phyloP scores from a whole-genome alignment of 2,888 invertebrate genomes.

The Melanotus villosus region DNA sequence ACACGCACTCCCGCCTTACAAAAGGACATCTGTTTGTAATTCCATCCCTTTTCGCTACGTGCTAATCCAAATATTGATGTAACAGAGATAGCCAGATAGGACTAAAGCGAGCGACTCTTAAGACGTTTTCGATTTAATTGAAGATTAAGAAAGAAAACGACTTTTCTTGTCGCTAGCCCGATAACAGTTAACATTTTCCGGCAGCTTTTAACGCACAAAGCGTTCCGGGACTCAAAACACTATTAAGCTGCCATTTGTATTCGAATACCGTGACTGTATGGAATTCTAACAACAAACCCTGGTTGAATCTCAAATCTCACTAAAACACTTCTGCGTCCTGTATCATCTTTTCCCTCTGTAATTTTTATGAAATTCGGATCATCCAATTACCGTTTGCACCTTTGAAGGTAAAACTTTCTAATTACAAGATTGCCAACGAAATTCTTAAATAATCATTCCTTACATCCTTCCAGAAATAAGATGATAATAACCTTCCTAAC shows the following conservation, averaged over 20 bases:
- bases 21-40: conserved; percentile 46
- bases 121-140: conserved; percentile 27
- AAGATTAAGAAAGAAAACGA: conserved; percentile 29
- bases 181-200: conserved; percentile 15
- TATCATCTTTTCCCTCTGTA: too few species aligned
- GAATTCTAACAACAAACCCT: background rate
- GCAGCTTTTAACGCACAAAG: conserved; percentile 12
- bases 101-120: conserved; percentile 18
- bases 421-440: too few species aligned
- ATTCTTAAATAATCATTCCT: too few species aligned
- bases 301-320: background rate
- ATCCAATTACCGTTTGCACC: too few species aligned
- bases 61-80: conserved; percentile 39
- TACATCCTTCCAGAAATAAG: too few species aligned
- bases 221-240: background rate
- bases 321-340: too few species aligned
- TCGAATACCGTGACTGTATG: background rate
- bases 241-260: background rate
- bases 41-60: conserved; percentile 39
- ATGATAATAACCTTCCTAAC: too few species aligned
- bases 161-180: conserved; percentile 12
- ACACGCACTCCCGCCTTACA: conserved; percentile 39
- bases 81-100: conserved; percentile 33
- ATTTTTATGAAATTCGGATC: too few species aligned
- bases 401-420: too few species aligned